A percentile compares a stretch with the other conserved stretches of the same genome.
Conservation (phyloP, 2,797 vertebrate species). For the Fistularia commersonii region DNA sequence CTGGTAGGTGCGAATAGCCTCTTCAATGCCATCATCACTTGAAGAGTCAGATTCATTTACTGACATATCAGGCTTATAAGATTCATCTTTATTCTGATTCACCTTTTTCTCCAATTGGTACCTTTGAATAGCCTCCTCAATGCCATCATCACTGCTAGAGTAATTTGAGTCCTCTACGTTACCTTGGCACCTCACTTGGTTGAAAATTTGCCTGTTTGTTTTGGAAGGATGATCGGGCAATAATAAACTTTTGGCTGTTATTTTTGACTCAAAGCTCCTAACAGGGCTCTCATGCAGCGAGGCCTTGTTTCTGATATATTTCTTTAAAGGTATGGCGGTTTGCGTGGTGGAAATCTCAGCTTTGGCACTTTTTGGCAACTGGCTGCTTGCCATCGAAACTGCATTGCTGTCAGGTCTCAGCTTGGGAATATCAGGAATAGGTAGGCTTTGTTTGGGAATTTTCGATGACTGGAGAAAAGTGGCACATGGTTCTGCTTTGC, state of each 20-base stretch:
- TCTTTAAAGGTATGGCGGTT: conserved; percentile 49
- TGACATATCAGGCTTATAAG: conserved; percentile 19
- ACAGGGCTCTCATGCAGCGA: conserved; percentile 43
- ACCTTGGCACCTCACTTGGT: conserved; percentile 37
- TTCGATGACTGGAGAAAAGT: conserved; percentile 54
- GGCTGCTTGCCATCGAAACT: conserved; percentile 55
- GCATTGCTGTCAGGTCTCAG: conserved; percentile 54
- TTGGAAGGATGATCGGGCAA: conserved; percentile 13
- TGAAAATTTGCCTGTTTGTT: conserved; percentile 32
- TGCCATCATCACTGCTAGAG: conserved; percentile 94
- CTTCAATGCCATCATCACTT: conserved; percentile 94
- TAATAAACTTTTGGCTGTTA: conserved; percentile 32
- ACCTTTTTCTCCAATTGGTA: conserved; percentile 87
- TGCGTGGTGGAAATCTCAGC: conserved; percentile 32
- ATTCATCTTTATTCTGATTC: conserved; percentile 46
- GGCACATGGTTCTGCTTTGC: conserved; percentile 59
- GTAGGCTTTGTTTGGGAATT: conserved; percentile 50
- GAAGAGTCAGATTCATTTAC: conserved; percentile 82
- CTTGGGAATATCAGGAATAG: conserved; percentile 50
- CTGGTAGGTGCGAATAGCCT: conserved; percentile 92
- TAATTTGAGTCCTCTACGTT: conserved; percentile 62
- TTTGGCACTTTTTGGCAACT: conserved; percentile 55
- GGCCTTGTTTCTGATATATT: conserved; percentile 66
- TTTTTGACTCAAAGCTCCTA: conserved; percentile 45
- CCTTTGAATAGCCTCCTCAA: conserved; percentile 92